phyloP scores from a whole-genome alignment of 35 echinoderm and acorn worm genomes.

The Lytechinus variegatus region DNA sequence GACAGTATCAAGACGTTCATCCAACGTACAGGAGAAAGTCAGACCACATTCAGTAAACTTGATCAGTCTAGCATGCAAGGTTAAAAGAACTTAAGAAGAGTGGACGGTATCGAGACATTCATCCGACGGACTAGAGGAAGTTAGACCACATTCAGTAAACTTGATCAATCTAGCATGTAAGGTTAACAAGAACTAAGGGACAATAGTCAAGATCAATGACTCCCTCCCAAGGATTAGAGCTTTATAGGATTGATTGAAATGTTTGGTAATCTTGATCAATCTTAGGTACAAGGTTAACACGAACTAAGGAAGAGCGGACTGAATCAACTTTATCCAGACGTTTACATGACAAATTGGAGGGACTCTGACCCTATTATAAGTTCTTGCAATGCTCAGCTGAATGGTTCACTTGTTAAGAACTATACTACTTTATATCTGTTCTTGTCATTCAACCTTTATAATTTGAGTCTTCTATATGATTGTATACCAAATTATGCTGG shows the following conservation, averaged over 20 bases:
- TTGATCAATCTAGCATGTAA: neutral
- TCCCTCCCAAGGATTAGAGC: neutral
- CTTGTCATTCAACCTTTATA: too few relatives aligned
- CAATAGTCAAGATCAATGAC: slow-evolving; percentile 48
- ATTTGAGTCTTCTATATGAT: too few relatives aligned
- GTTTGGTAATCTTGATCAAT: too few relatives aligned
- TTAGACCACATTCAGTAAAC: neutral
- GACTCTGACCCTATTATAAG: neutral
- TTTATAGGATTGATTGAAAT: too few relatives aligned
- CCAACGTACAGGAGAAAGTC: neutral
- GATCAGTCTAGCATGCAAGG: neutral
- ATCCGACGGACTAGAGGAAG: neutral
- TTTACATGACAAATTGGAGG: slow-evolving; percentile 45
- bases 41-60: neutral
- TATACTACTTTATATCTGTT: too few relatives aligned
- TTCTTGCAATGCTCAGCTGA: too few relatives aligned
- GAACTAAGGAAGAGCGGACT: neutral
- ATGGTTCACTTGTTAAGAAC: too few relatives aligned
- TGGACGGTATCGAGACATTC: slow-evolving; percentile 75
- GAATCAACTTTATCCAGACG: slow-evolving; percentile 67
- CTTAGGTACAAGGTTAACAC: too few relatives aligned
- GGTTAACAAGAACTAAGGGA: too few relatives aligned
- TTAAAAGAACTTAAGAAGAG: neutral
- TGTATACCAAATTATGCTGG: too few relatives aligned
- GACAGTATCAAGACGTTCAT: slow-evolving; percentile 77